Percentiles rank a stretch among this genome's conserved stretches.
Conservation (phyloP, 1,140 invertebrate genomes). For the Amyelois transitella region DNA sequence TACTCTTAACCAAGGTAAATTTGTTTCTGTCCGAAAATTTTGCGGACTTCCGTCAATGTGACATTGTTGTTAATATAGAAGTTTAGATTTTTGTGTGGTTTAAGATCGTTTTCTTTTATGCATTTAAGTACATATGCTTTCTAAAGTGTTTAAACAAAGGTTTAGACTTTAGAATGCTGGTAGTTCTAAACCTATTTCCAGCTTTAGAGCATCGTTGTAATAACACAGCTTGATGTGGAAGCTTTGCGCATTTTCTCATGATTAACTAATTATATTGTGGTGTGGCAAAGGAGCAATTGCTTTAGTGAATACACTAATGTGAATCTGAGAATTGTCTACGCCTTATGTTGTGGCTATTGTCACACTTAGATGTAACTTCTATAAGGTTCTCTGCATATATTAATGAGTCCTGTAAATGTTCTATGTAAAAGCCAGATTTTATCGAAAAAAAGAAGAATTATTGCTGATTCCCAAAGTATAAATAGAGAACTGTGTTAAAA, state of each 20-base stretch:
- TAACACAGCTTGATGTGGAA: neutral
- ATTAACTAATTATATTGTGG: neutral
- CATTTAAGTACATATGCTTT: conserved; percentile 11
- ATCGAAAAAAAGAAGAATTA: neutral
- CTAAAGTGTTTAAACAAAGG: conserved; percentile 12
- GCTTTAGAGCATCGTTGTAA: neutral
- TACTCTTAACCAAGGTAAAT: conserved; percentile 39
- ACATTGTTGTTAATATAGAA: conserved; percentile 56
- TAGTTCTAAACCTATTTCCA: neutral
- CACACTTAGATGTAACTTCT: neutral
- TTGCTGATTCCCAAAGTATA: too few species aligned
- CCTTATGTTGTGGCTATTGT: neutral
- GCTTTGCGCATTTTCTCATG: neutral
- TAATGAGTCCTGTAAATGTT: too few species aligned
- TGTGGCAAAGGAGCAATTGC: neutral
- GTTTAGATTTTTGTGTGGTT: conserved; percentile 31
- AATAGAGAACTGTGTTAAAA: too few species aligned
- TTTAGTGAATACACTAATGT: neutral
- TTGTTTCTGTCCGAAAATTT: conserved; percentile 39
- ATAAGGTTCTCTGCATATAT: too few species aligned
- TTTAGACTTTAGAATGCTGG: neutral
- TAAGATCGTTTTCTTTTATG: conserved; percentile 19
- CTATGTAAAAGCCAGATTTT: too few species aligned
- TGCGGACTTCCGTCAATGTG: conserved; percentile 29
- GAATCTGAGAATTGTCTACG: neutral